phyloP scores from a whole-genome alignment of 2,888 invertebrate species.

The Tachina lurida region DNA sequence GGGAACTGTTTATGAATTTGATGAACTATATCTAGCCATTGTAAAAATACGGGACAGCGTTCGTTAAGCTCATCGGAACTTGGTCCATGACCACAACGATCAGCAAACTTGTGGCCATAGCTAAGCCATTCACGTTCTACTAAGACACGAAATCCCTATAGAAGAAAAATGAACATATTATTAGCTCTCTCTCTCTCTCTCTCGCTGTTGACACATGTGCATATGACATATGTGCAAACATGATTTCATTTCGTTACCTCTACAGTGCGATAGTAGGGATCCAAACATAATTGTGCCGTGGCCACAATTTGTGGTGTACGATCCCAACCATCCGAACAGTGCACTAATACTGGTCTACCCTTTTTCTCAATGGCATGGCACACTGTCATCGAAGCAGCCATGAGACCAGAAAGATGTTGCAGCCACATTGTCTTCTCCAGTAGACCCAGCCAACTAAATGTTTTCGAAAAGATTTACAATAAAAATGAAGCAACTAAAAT shows the following conservation, averaged over 20 bases:
- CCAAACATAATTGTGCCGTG: conserved; percentile 94
- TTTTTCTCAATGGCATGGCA: conserved; percentile 91
- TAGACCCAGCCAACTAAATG: conserved; percentile 92
- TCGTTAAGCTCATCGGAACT: conserved; percentile 96
- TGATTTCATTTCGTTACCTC: conserved; percentile 85
- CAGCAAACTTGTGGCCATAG: conserved; percentile 99
- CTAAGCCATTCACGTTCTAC: conserved; percentile 98
- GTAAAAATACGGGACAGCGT: conserved; percentile 97
- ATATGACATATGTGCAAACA: too few relatives aligned
- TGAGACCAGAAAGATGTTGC: conserved; percentile 92
- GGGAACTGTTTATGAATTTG: conserved; percentile 95
- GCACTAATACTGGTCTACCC: conserved; percentile 95
- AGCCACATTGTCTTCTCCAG: conserved; percentile 96
- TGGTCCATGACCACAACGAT: conserved; percentile 93
- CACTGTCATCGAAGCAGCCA: conserved; percentile 91
- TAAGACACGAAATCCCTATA: conserved; percentile 95
- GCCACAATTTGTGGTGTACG: conserved; percentile 98
- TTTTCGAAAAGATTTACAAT: background rate
- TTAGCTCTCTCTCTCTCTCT: too few relatives aligned
- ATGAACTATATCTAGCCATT: conserved; percentile 98
- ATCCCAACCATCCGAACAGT: conserved; percentile 99
- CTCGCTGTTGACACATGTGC: too few relatives aligned
- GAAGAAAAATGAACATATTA: background rate
- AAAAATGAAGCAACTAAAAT: background rate
- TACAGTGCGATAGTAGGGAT: conserved; percentile 96